Conservation (phyloP, 92 coral and sea anemone genomes). For the Epizoanthus scotinus region DNA sequence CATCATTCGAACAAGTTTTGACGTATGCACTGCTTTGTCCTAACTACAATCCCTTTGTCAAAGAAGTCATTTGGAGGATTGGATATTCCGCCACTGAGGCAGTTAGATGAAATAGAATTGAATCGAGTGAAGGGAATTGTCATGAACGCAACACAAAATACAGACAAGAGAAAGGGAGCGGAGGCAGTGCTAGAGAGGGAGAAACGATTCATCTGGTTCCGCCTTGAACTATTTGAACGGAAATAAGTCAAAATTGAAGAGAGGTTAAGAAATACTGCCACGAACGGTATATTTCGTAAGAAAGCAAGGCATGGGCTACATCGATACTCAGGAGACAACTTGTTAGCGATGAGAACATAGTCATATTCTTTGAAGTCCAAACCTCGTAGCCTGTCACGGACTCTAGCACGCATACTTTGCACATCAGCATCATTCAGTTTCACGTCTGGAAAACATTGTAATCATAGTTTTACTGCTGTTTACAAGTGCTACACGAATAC, state of each 20-base stretch:
- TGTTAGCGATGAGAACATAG: conserved; percentile 58
- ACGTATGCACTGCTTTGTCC: conserved; percentile 44
- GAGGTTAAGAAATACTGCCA: conserved; percentile 50
- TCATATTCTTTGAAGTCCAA: conserved; percentile 54
- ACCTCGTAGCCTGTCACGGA: conserved; percentile 41
- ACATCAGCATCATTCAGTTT: too few species aligned
- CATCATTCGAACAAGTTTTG: conserved; percentile 37
- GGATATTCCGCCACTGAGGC: conserved; percentile 30
- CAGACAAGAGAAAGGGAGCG: conserved; percentile 33
- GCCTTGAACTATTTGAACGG: conserved; percentile 61
- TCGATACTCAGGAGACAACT: conserved; percentile 54
- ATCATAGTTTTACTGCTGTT: too few species aligned
- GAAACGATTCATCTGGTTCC: conserved; percentile 65
- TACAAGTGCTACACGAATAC: too few species aligned
- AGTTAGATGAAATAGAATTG: conserved; percentile 34
- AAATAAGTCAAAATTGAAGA: conserved; percentile 51
- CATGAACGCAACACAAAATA: conserved; percentile 31
- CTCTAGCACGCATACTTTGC: too few species aligned
- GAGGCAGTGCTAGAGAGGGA: conserved; percentile 57
- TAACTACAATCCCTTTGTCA: conserved; percentile 36
- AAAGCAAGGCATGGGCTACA: conserved; percentile 48
- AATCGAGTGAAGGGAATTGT: conserved; percentile 28
- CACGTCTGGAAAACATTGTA: too few species aligned
- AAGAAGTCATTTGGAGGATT: background rate
- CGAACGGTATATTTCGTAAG: conserved; percentile 63